phyloP scores from a whole-genome alignment of 2,888 invertebrate genomes.

The Girardia tigrina region DNA sequence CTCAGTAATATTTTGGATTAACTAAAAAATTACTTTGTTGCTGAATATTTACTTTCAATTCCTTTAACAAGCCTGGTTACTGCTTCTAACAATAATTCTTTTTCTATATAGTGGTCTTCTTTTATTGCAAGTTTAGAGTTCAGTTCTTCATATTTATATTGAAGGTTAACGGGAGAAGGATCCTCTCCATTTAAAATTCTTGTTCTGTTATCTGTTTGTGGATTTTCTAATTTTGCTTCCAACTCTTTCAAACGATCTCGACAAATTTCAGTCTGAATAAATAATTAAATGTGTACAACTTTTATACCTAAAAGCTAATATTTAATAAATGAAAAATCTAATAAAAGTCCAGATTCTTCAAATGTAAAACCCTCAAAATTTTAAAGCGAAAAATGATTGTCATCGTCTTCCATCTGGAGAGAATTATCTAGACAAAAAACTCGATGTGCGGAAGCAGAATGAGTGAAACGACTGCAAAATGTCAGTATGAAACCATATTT shows the following conservation, averaged over 20 bases:
- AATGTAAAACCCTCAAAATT: no score
- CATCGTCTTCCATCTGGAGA: no score
- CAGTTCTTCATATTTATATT: slow-evolving; percentile 48
- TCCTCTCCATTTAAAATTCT: slow-evolving; percentile 47
- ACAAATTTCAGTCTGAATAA: slow-evolving; percentile 44
- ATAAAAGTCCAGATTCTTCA: no score
- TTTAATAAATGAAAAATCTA: no score
- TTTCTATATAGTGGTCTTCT: slow-evolving; percentile 48
- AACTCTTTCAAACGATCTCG: slow-evolving; percentile 48
- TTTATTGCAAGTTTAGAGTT: slow-evolving; percentile 47
- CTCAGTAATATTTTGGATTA: no score
- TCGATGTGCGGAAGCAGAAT: no score
- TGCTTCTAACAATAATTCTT: slow-evolving; percentile 49
- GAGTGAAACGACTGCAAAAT: no score
- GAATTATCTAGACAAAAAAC: no score
- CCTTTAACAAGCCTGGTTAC: slow-evolving; percentile 44
- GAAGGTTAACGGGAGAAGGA: slow-evolving; percentile 44
- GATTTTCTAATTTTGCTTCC: slow-evolving; percentile 47
- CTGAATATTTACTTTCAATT: slow-evolving; percentile 43
- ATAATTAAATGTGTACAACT: background rate
- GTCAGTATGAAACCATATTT: no score
- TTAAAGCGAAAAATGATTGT: no score
- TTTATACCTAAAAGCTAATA: no score
- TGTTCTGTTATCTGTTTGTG: slow-evolving; percentile 44
- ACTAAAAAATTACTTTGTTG: slow-evolving; percentile 41